phyloP scores from a whole-genome alignment of 2,797 vertebrate genomes.

The Sebastes diaconus region DNA sequence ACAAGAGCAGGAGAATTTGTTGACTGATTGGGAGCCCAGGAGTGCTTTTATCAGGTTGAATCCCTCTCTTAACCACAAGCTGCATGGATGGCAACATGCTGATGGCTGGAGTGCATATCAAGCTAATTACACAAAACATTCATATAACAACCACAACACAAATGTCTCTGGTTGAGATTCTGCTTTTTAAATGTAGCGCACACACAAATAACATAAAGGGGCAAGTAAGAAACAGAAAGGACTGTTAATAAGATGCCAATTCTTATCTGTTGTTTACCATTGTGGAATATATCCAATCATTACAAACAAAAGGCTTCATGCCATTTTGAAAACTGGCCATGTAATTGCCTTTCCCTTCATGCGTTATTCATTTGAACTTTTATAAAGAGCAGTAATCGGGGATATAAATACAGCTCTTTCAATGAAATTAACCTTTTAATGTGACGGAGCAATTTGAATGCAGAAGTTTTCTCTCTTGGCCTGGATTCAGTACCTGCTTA shows the following conservation, averaged over 20 bases:
- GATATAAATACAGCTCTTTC: slow-evolving; percentile 27
- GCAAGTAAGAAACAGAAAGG: neutral
- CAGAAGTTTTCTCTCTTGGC: slow-evolving; percentile 7
- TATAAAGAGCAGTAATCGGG: slow-evolving; percentile 18
- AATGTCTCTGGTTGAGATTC: neutral
- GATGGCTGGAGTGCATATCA: neutral
- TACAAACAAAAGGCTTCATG: slow-evolving; percentile 20
- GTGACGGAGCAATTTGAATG: slow-evolving; percentile 10
- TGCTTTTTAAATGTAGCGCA: neutral
- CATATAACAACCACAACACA: neutral
- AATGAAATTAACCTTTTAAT: slow-evolving; percentile 39
- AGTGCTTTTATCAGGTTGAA: neutral
- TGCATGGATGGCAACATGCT: neutral
- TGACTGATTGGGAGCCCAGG: neutral
- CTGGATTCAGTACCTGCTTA: slow-evolving; percentile 12
- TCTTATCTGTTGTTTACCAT: neutral
- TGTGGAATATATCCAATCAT: slow-evolving; percentile 16
- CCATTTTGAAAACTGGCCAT: slow-evolving; percentile 22
- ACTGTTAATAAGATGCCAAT: slow-evolving; percentile 2
- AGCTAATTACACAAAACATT: slow-evolving; percentile 11
- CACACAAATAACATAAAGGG: neutral
- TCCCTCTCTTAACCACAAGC: neutral
- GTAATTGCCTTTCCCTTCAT: slow-evolving; percentile 15
- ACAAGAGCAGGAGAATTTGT: neutral
- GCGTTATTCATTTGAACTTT: slow-evolving; percentile 9